Base-by-base conservation (phyloP, 2,888 invertebrate genomes). In the Alviniconcha strummeri region DNA sequence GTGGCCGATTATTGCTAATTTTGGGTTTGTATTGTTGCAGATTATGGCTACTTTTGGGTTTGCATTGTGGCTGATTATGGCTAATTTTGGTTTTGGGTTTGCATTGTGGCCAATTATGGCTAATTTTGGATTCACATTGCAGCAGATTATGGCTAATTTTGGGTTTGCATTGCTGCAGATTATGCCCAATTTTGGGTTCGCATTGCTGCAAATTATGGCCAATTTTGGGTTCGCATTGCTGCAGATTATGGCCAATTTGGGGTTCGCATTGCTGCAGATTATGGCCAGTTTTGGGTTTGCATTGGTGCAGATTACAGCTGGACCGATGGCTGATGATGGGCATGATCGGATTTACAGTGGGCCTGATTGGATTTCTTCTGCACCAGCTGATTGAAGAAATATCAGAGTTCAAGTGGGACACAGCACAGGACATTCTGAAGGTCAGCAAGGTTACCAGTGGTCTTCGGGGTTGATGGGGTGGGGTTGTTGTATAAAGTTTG, bases 301-400 rank as follows among this genome's bases (percentile, higher is more conserved):
- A 36, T 78, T 36, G n/a, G 0, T 89, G 11, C 83, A 91, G 92
- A 75, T 87, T 89, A 64, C 91, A 92, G 85, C 86, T 91, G 84
- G 93, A 93, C 81, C 88, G 92, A 8, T 94, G 94, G 94, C 80
- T 91, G 0, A 91, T 93, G 88, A 93, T 94, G 90, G 92, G 92
- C 2, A 56, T 93, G n/a, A 93, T 94, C 83, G 93, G 93, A 0
- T 89, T 94, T 77, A 86, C 89, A 57, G 91, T 93, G 69, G 94
- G 94, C 8, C 83, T 92, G 13, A 87, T 93, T 36, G 92, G 93
- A 1, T 93, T 93, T 84, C 88, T 93, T 0, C 90, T 94, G 81
- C 93, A 93, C 88, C 91, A 91, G 84, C 86, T 91, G 57, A 92
- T 92, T 54, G 92, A 92, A 84, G 86, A 89, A 82, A 90, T 92